A percentile compares a stretch with the other conserved stretches of the same genome.
phyloP scores from a whole-genome alignment of 2,888 invertebrate species.

The Cephus spinipes region DNA sequence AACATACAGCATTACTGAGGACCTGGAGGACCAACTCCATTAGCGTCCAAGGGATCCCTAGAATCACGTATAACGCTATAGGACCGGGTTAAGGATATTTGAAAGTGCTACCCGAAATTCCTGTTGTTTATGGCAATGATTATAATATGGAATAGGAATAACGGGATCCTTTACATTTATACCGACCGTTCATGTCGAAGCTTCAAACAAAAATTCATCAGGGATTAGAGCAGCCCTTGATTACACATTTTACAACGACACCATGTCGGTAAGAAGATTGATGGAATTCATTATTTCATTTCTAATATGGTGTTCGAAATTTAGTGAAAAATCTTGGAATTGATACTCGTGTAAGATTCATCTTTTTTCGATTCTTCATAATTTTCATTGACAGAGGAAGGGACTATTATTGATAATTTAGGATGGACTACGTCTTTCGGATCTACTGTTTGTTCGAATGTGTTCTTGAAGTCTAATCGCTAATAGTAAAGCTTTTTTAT shows the following conservation, averaged over 20 bases:
- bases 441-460: too few relatives aligned
- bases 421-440: too few relatives aligned
- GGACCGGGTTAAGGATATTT: neutral
- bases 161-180: neutral
- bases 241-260: neutral
- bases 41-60: neutral
- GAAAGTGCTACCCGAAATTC: neutral
- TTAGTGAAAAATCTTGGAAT: neutral
- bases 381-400: neutral
- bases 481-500: too few relatives aligned
- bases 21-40: neutral
- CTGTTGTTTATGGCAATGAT: neutral
- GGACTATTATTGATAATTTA: too few relatives aligned
- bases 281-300: neutral
- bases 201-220: neutral
- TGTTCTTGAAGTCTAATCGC: too few relatives aligned
- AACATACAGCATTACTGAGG: neutral
- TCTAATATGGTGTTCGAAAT: neutral
- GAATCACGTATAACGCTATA: neutral
- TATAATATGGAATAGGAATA: neutral
- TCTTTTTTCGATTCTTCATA: neutral
- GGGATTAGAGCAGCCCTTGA: neutral
- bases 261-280: neutral
- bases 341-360: neutral
- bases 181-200: neutral